Evolutionary conservation across 2,888 invertebrate genomes (phyloP).

Genomic region (Heliconius ismenius): DNA sequence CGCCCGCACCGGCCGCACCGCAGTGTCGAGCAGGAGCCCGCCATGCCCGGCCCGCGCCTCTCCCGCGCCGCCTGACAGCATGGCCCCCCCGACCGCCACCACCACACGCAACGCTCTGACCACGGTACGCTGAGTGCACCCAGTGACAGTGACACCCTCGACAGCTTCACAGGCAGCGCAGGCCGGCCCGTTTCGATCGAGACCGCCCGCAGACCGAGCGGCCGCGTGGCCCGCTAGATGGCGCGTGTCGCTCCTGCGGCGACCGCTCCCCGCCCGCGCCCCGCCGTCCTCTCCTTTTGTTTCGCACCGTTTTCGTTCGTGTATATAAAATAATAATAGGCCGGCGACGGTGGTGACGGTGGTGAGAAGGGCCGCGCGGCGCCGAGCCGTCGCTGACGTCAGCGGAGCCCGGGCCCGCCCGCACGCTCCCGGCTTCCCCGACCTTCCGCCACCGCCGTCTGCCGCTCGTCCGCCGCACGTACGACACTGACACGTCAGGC

Average conservation of each 20-base stretch:
- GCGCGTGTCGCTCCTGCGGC: conserved; percentile 80
- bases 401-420: conserved; percentile 74
- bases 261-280: conserved; percentile 76
- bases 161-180: conserved; percentile 53
- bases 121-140: conserved; percentile 67
- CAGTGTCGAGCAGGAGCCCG: conserved; percentile 80
- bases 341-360: conserved; percentile 73
- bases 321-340: conserved; percentile 79
- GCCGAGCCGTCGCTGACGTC: conserved; percentile 79
- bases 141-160: conserved; percentile 61
- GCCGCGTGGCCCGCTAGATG: conserved; percentile 78
- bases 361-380: conserved; percentile 72
- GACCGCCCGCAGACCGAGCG: conserved; percentile 73
- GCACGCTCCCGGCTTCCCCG: conserved; percentile 75
- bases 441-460: conserved; percentile 77
- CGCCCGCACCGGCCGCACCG: conserved; percentile 81
- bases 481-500: conserved; percentile 69
- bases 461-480: conserved; percentile 59
- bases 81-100: conserved; percentile 80
- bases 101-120: conserved; percentile 82
- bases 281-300: conserved; percentile 75
- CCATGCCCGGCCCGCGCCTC: conserved; percentile 82
- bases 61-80: conserved; percentile 81
- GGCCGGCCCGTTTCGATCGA: conserved; percentile 76
- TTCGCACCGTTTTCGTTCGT: conserved; percentile 68